Conservation (phyloP, 1,140 invertebrate genomes). For the Carposina sasakii region DNA sequence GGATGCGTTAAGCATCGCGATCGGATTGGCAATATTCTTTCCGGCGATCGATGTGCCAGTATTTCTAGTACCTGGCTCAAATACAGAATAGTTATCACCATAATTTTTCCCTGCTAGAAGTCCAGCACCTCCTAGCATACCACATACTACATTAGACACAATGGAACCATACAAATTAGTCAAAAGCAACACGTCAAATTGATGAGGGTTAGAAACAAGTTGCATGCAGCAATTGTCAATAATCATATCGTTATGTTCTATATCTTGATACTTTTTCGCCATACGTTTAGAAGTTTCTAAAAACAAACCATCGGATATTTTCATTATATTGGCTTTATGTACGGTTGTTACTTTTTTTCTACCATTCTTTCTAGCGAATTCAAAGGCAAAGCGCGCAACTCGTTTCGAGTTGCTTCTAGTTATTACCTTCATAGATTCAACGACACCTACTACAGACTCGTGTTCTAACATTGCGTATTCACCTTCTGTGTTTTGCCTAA, state of each 20-base stretch:
- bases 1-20: conserved; percentile 94
- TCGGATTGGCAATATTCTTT: conserved; percentile 97
- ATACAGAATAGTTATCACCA: conserved; percentile 96
- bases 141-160: conserved; percentile 97
- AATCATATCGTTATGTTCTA: conserved; percentile 96
- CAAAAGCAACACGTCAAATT: conserved; percentile 99
- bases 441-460: conserved; percentile 93
- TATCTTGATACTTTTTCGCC: conserved; percentile 96
- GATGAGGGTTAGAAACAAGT: conserved; percentile 92
- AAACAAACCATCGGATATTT: conserved; percentile 96
- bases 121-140: conserved; percentile 96
- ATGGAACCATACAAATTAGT: conserved; percentile 99
- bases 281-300: conserved; percentile 89
- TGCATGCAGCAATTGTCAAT: conserved; percentile 99
- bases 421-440: conserved; percentile 98
- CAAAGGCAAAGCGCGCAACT: conserved; percentile 96
- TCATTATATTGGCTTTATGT: conserved; percentile 99
- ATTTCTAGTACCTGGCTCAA: conserved; percentile 94
- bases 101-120: conserved; percentile 96
- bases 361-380: conserved; percentile 91
- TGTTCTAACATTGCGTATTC: conserved; percentile 99
- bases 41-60: conserved; percentile 94
- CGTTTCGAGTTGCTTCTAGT: conserved; percentile 94
- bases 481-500: conserved; percentile 95
- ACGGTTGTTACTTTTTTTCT: conserved; percentile 95